Evolutionary conservation across 2,888 invertebrate genomes (phyloP).

Genomic region (Parnassius apollo): DNA sequence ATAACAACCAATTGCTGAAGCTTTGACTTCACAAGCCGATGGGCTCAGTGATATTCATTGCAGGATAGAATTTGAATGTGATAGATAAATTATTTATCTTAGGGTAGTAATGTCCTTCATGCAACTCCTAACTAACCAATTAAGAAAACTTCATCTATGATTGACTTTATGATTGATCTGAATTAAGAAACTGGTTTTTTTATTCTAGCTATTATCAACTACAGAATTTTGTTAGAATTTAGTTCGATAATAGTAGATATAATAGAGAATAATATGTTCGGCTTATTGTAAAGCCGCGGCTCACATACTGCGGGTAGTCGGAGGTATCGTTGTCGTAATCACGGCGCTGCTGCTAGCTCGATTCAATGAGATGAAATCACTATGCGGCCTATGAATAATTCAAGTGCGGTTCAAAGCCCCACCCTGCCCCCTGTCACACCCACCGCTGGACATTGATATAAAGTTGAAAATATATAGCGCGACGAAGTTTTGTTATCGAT

Average conservation of each 20-base stretch:
- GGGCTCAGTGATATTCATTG: too few relatives aligned
- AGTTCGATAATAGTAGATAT: neutral
- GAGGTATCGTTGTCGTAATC: slow-evolving; percentile 73
- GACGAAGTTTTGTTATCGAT: slow-evolving; percentile 19
- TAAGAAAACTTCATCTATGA: too few relatives aligned
- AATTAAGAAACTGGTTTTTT: too few relatives aligned
- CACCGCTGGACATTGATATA: slow-evolving; percentile 52
- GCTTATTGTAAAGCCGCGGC: slow-evolving; percentile 49
- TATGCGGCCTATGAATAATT: slow-evolving; percentile 79
- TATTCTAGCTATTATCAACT: too few relatives aligned
- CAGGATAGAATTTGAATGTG: too few relatives aligned
- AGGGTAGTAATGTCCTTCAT: too few relatives aligned
- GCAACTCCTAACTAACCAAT: too few relatives aligned
- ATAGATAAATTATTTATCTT: too few relatives aligned
- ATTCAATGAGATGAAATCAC: slow-evolving; percentile 81
- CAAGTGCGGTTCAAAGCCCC: slow-evolving; percentile 59
- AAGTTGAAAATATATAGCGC: slow-evolving; percentile 44
- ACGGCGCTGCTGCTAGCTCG: slow-evolving; percentile 66
- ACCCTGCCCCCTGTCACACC: slow-evolving; percentile 38
- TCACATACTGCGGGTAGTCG: slow-evolving; percentile 31
- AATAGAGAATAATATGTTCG: slow-evolving; percentile 24
- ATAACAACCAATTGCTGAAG: too few relatives aligned
- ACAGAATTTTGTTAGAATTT: too few relatives aligned
- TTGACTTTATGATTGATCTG: too few relatives aligned
- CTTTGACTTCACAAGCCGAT: too few relatives aligned